Conservation (phyloP, 2,888 invertebrate genomes). For the Tupiocoris notatus region DNA sequence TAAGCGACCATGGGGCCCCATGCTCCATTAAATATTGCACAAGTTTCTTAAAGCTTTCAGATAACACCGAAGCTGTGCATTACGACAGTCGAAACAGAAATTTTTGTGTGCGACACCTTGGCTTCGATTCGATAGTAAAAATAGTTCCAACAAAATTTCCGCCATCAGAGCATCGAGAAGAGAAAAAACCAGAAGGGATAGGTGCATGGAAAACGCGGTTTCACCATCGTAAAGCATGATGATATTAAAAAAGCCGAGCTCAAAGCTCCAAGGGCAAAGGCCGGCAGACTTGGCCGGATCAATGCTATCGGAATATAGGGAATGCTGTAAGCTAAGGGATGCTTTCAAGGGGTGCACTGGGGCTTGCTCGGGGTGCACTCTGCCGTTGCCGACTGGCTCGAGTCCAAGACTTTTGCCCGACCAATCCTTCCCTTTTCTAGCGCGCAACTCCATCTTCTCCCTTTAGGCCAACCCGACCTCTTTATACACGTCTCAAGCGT, state of each 20-base stretch:
- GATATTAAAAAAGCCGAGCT: constrained; percentile 2
- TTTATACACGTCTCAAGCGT: not conserved
- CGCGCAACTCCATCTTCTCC: not conserved
- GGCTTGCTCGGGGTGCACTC: not conserved
- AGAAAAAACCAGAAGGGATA: too few relatives aligned
- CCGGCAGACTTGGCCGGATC: constrained; percentile 15
- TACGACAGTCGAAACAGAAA: too few relatives aligned
- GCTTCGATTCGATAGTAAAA: too few relatives aligned
- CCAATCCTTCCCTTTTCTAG: not conserved
- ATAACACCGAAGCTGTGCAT: too few relatives aligned
- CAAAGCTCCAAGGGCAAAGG: constrained; percentile 18
- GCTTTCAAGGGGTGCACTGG: not conserved
- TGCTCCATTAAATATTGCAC: too few relatives aligned
- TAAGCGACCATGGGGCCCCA: too few relatives aligned
- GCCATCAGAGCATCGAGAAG: too few relatives aligned
- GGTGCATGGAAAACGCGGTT: too few relatives aligned
- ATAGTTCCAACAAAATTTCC: too few relatives aligned
- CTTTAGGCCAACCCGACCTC: not conserved
- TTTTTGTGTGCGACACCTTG: too few relatives aligned
- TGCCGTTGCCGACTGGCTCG: not conserved
- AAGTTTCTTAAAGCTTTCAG: too few relatives aligned
- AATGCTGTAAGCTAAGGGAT: not conserved
- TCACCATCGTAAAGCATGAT: not conserved
- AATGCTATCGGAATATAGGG: constrained; percentile 41
- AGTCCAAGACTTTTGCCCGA: not conserved